These are phyloP conservation scores for Crocallis elinguaria DNA, from an alignment of 2,888 invertebrate genomes.

Conservation along the genomic window DNA sequence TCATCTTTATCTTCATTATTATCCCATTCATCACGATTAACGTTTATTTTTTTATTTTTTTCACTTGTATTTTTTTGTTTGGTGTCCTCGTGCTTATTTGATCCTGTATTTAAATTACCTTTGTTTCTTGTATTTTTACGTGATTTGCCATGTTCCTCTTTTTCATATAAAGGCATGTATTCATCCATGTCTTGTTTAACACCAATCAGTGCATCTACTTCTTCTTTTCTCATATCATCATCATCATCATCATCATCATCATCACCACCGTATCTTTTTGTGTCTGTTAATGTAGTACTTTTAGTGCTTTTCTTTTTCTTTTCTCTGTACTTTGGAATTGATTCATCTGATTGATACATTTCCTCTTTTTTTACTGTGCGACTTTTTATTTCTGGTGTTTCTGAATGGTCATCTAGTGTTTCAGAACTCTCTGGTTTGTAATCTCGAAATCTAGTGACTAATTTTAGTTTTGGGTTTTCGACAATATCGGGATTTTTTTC, in stretches of 20 bases:
- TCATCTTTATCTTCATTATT: conserved; percentile 41
- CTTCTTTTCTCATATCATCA: conserved; percentile 64
- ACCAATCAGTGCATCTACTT: conserved; percentile 73
- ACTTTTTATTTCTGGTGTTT: conserved; percentile 8
- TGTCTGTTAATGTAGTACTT: conserved; percentile 76
- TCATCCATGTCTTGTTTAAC: conserved; percentile 69
- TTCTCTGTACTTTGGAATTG: conserved; percentile 64
- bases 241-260: conserved; percentile 65
- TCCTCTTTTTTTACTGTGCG: conserved; percentile 21
- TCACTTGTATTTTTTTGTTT: conserved; percentile 33
- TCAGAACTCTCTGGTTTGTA: conserved; percentile 42
- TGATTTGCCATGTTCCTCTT: conserved; percentile 46
- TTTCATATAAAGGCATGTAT: conserved; percentile 71
- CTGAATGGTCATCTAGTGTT: conserved; percentile 27
- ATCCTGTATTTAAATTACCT: conserved; percentile 13
- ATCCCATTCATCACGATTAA: conserved; percentile 39
- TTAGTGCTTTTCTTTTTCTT: conserved; percentile 73
- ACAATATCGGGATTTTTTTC: conserved; percentile 41
- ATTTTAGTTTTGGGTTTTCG: conserved; percentile 53
- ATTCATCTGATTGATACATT: conserved; percentile 30
- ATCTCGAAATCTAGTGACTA: conserved; percentile 67
- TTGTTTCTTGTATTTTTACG: conserved; percentile 37
- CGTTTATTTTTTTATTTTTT: conserved; percentile 31
- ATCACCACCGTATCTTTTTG: conserved; percentile 69
- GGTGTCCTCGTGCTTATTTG: conserved; percentile 5